These are phyloP conservation scores for Bambusicola thoracicus DNA, from an alignment of 2,113 vertebrate species.

Conservation along the genomic window DNA sequence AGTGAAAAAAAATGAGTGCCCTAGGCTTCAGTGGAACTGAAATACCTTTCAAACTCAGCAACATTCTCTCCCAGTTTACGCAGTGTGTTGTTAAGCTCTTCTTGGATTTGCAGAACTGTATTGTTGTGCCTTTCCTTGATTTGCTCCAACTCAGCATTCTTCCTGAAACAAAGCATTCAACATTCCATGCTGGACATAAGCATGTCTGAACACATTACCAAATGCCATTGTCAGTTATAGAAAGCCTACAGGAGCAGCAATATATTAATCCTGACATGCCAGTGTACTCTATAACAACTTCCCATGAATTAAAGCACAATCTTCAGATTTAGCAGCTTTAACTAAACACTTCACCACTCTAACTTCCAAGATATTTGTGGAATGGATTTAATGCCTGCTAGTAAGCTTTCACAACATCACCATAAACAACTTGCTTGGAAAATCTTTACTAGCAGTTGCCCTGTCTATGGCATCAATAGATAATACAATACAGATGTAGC, in stretches of 20 bases:
- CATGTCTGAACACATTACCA: neutral
- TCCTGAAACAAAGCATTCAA: constrained; percentile 69
- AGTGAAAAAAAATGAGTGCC: neutral
- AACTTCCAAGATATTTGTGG: neutral
- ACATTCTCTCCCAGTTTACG: constrained; percentile 74
- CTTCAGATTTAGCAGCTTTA: neutral
- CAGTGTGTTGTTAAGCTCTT: constrained; percentile 68
- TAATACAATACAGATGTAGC: accelerated
- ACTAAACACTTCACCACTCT: neutral
- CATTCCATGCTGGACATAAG: neutral
- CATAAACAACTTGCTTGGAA: neutral
- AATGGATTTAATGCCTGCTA: neutral
- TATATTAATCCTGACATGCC: neutral
- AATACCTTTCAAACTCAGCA: constrained; percentile 86
- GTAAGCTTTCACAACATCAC: accelerated
- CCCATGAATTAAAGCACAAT: neutral
- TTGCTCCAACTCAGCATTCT: constrained; percentile 74
- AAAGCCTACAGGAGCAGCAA: neutral
- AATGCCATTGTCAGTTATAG: neutral
- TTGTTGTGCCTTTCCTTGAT: constrained; percentile 67
- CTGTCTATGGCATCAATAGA: neutral
- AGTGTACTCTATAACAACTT: neutral
- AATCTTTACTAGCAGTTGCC: neutral
- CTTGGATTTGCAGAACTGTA: constrained; percentile 72
- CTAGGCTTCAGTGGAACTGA: neutral